Conservation (phyloP, 2,888 invertebrate species). For the Heliconius sara region DNA sequence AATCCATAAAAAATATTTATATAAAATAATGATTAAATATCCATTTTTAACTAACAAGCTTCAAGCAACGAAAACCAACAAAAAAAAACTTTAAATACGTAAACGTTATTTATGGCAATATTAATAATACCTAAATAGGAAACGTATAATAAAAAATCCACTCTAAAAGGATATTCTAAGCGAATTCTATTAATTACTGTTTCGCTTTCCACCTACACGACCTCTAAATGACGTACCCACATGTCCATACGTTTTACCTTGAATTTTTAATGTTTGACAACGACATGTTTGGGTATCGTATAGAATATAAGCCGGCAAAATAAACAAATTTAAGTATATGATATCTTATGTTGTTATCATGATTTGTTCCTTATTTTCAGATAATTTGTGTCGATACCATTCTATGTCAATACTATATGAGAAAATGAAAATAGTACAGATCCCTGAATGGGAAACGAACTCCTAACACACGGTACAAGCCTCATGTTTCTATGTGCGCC, state of each 20-base stretch:
- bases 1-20: too few relatives aligned
- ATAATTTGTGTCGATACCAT: too few relatives aligned
- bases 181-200: neutral
- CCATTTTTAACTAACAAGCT: too few relatives aligned
- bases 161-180: neutral
- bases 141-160: neutral
- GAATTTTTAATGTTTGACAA: conserved; percentile 36
- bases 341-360: neutral
- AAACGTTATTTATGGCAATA: neutral
- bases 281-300: conserved; percentile 12
- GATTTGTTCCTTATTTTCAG: neutral
- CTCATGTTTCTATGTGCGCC: too few relatives aligned
- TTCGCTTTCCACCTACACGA: conserved; percentile 10
- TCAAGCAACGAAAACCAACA: neutral
- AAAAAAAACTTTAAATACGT: neutral
- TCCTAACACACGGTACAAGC: too few relatives aligned
- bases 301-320: conserved; percentile 1
- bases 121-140: neutral
- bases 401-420: too few relatives aligned
- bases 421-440: too few relatives aligned
- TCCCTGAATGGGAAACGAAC: too few relatives aligned
- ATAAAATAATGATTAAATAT: too few relatives aligned
- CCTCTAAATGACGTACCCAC: conserved; percentile 35
- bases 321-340: conserved; percentile 12
- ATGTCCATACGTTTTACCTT: conserved; percentile 39